Percentiles rank a stretch among this genome's conserved stretches.
Conservation (phyloP, 2,797 vertebrate species). For the Coregonus sp. region DNA sequence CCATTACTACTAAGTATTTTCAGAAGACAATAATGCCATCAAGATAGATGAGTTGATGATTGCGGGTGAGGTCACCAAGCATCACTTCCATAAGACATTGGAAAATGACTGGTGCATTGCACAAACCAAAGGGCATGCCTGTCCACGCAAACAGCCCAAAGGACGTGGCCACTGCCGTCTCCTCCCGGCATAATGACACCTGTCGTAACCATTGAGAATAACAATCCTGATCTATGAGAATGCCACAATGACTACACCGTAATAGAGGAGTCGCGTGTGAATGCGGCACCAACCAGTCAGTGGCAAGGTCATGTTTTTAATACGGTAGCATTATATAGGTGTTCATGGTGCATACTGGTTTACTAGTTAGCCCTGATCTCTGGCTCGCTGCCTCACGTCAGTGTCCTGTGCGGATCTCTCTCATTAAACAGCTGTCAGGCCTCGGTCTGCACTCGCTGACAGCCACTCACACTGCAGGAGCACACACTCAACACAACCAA, state of each 20-base stretch:
- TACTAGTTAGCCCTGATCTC: conserved; percentile 14
- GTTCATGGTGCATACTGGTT: background rate
- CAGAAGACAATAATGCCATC: background rate
- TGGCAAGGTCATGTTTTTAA: background rate
- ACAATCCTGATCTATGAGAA: background rate
- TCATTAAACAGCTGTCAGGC: conserved; percentile 74
- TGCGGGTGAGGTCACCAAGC: background rate
- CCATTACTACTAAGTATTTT: background rate
- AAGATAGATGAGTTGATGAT: background rate
- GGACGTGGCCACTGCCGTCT: background rate
- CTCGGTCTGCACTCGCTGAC: conserved; percentile 67
- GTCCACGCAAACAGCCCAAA: no score
- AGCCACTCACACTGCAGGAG: conserved; percentile 60
- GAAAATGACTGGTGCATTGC: background rate
- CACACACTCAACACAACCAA: conserved; percentile 22
- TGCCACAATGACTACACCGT: background rate
- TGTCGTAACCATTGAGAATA: background rate
- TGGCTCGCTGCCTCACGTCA: conserved; percentile 42
- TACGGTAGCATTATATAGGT: background rate
- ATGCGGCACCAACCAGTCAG: background rate
- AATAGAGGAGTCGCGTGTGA: background rate
- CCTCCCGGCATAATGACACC: background rate
- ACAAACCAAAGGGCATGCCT: no score
- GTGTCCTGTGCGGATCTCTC: conserved; percentile 60
- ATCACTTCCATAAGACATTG: background rate